Evolutionary conservation across 1,140 invertebrate genomes (phyloP).

Genomic region (Arctopsyche grandis): DNA sequence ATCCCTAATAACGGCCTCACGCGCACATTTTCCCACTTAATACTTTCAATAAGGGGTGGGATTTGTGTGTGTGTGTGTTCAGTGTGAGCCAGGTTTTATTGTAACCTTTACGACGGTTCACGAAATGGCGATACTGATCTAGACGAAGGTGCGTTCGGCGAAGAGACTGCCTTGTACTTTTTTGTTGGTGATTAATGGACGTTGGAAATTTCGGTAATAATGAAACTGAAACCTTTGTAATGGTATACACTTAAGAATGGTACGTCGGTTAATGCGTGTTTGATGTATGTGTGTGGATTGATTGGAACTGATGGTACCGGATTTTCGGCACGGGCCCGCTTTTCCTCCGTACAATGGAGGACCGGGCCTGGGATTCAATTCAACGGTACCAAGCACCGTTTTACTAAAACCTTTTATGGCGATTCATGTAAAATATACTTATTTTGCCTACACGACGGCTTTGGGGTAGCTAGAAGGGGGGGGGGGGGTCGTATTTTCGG

Average conservation of each 20-base stretch:
- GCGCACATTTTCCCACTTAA: conserved; percentile 12
- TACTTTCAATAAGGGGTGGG: conserved; percentile 20
- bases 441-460: not conserved
- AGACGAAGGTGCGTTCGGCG: not conserved
- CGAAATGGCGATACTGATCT: not conserved
- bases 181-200: not conserved
- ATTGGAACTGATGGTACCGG: conserved; percentile 28
- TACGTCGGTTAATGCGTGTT: not conserved
- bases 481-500: not conserved
- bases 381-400: conserved; percentile 33
- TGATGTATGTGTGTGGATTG: not conserved
- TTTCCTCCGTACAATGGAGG: conserved; percentile 15
- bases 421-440: conserved; percentile 3
- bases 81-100: not conserved
- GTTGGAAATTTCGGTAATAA: not conserved
- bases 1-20: conserved; percentile 25
- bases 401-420: not conserved
- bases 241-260: not conserved
- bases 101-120: not conserved
- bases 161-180: not conserved
- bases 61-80: not conserved
- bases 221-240: not conserved
- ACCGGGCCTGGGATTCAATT: not conserved
- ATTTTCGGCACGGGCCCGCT: not conserved
- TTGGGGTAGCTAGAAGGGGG: too few relatives aligned